Evolutionary conservation across 2,797 vertebrate species (phyloP).

Genomic region (Crenichthys baileyi): DNA sequence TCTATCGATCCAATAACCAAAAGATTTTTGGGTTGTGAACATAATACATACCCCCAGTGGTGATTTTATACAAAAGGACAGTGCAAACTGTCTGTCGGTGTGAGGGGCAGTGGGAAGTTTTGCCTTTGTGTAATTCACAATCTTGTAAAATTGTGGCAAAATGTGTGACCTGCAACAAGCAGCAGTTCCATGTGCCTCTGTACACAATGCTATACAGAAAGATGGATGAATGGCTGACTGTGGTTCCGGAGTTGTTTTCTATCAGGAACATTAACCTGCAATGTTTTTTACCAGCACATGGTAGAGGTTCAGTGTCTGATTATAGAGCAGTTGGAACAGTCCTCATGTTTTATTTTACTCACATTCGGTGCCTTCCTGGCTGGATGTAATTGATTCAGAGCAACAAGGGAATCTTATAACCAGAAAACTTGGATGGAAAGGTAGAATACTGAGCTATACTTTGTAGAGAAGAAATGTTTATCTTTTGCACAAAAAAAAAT

Average conservation of each 20-base stretch:
- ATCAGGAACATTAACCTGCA: conserved; percentile 5
- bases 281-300: not conserved
- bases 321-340: not conserved
- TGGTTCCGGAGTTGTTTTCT: not conserved
- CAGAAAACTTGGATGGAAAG: not conserved
- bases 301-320: not conserved
- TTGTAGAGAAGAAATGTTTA: not conserved
- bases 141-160: not conserved
- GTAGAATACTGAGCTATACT: conserved; percentile 5
- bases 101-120: conserved; percentile 1
- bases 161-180: not conserved
- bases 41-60: not conserved
- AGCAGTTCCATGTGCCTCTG: not conserved
- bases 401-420: conserved; percentile 9
- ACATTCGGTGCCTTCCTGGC: not conserved
- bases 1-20: not conserved
- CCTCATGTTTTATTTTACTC: conserved; percentile 18
- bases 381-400: conserved; percentile 21
- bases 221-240: conserved; percentile 1
- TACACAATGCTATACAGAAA: not conserved
- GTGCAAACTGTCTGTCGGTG: not conserved
- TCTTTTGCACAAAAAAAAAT: not conserved
- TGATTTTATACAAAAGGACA: not conserved
- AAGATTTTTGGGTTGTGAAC: not conserved
- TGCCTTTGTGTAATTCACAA: conserved; percentile 6